A percentile compares a stretch with the other conserved stretches of the same genome.
Conservation (phyloP, 2,797 vertebrate species). For the Mycteria americana region DNA sequence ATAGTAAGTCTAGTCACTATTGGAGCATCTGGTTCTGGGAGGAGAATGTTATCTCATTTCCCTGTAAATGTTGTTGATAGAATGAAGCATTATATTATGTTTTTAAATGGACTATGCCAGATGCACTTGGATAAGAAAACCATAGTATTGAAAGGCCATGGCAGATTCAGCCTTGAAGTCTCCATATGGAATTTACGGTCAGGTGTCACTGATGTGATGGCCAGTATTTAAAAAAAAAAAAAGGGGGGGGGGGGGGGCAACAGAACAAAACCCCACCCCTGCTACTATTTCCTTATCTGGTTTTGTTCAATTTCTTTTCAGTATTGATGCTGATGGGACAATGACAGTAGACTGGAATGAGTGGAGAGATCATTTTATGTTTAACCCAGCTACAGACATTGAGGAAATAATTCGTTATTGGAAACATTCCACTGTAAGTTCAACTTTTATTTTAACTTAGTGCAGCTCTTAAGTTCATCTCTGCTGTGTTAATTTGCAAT, state of each 20-base stretch:
- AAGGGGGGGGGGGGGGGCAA: too few species aligned
- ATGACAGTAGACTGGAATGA: conserved; percentile 94
- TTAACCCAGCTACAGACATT: conserved; percentile 88
- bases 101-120: neutral
- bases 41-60: neutral
- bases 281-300: neutral
- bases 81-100: neutral
- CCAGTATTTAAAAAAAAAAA: neutral
- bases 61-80: neutral
- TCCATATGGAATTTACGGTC: neutral
- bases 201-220: neutral
- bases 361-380: conserved; percentile 92
- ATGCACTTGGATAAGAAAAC: neutral
- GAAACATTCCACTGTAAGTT: conserved; percentile 90
- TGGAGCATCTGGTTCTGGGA: neutral
- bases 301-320: conserved; percentile 57
- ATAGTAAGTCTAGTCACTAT: neutral
- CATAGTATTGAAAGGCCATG: neutral
- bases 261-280: neutral
- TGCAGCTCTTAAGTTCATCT: neutral
- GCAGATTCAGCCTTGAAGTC: neutral
- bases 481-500: neutral
- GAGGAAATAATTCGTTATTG: conserved; percentile 91
- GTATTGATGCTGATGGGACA: conserved; percentile 91
- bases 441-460: neutral